Conservation (phyloP, 2,113 vertebrate species). For the cattle (Bos taurus) region ARS-UCD2.0 NC_037347.1:50409501-50410000, state of each 20-base stretch:
- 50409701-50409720: background rate
- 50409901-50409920: background rate
- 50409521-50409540: background rate
- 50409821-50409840: background rate
- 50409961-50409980: background rate
- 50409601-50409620: constrained; percentile 38
- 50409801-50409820: background rate
- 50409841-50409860: background rate
- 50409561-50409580: background rate
- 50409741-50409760: background rate
- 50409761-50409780: background rate
- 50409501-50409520: background rate
- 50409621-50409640: constrained; percentile 17
- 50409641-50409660: background rate
- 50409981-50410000: background rate
- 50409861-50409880: background rate
- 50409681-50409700: background rate
- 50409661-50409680: background rate
- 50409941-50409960: background rate
- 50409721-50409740: background rate
- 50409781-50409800: background rate
- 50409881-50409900: background rate
- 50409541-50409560: background rate
- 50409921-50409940: background rate
- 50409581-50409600: constrained; percentile 35